phyloP scores from a whole-genome alignment of 2,113 vertebrate genomes.

The Cardinalis cardinalis region DNA sequence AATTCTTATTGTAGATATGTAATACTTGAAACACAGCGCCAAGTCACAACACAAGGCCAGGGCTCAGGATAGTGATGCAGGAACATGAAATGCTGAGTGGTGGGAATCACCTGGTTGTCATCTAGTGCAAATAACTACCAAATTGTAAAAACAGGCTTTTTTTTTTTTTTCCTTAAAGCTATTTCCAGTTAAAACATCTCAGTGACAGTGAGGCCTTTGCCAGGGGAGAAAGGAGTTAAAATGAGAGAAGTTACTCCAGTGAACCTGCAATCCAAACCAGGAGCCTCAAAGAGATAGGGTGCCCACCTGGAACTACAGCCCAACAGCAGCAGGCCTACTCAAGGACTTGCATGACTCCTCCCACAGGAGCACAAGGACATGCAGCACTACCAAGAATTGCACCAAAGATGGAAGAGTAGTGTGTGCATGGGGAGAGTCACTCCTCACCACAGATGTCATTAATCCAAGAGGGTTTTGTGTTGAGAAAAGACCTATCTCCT shows the following conservation, averaged over 20 bases:
- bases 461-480: not conserved
- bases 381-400: not conserved
- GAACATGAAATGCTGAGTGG: slow-evolving; percentile 20
- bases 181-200: slow-evolving; percentile 23
- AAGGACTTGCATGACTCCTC: not conserved
- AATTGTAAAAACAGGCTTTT: not conserved
- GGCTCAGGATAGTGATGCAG: slow-evolving; percentile 9
- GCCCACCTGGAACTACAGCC: not conserved
- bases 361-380: not conserved
- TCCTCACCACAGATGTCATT: not conserved
- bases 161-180: not conserved
- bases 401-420: not conserved
- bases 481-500: not conserved
- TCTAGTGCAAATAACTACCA: slow-evolving; percentile 10
- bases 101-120: not conserved
- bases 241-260: not conserved
- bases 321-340: not conserved
- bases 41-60: slow-evolving; percentile 6
- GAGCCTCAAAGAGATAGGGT: not conserved
- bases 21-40: slow-evolving; percentile 3
- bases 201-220: not conserved
- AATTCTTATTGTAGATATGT: not conserved
- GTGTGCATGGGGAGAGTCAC: not conserved
- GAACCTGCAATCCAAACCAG: not conserved
- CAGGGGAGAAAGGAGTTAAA: not conserved